Evolutionary conservation across 1,140 invertebrate species (phyloP), one percentile per base, ranked within the genome.

Genomic region (Grapholita molesta): DNA sequence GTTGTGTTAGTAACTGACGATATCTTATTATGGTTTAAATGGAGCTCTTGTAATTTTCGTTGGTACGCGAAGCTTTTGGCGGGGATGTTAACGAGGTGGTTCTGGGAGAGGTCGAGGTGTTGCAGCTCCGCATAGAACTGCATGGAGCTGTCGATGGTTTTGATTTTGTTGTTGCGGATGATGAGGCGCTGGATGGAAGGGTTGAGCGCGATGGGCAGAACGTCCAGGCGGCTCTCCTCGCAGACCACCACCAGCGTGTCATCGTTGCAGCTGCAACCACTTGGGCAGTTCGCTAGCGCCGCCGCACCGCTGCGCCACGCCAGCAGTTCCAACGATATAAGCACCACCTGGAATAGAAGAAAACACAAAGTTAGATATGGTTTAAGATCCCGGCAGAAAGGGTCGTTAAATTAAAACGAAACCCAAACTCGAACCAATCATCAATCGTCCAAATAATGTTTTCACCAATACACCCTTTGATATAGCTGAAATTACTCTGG

Each of bases 141-240:
- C 83, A 98, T 96, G 2, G 96, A 96, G 8, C 95, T 95, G 84
- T 97, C 96, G 48, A 98, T 96, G 18, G 95, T 96, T 85, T 97
- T 97, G 77, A 98, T 97, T 75, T 95, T 95, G 85, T 97, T 98
- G 81, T 96, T 96, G 76, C 95, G 95, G 30, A 98, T 94, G 55
- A 96, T 95, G 67, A 97, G 94, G 23, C 96, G 93, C 84, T 97
- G 96, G 66, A 98, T 96, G 74, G 95, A 96, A 2, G 97, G 97
- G 89, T 98, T 98, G 48, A 98, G 92, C 0, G 97, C 96, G 74
- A 98, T 98, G 35, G 97, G 97, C 52, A 98, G 95, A 12, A 97
- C 96, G 88, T 98, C 97, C 42, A 98, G 92, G 70, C 95, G 96
- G 74, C 96, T 96, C 79, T 95, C 95, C 72, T 96, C 94, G 86